These are phyloP conservation scores for Chymomyza amoena DNA, from an alignment of 2,888 invertebrate species.

Conservation along the genomic window DNA sequence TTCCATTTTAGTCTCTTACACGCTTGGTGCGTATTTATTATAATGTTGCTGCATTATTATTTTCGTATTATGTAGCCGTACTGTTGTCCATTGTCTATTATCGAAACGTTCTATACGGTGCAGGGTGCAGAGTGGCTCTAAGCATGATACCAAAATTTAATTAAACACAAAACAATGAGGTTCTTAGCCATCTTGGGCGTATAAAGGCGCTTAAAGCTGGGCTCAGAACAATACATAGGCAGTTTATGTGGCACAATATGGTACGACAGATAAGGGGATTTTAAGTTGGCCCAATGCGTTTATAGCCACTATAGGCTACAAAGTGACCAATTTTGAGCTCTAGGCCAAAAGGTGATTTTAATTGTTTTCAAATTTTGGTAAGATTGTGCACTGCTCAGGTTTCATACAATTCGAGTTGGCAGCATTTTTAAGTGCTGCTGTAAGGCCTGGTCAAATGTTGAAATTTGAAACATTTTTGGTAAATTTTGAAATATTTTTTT, in stretches of 20 bases:
- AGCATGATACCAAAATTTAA: conserved; percentile 45
- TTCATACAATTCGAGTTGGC: no score
- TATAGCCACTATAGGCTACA: no score
- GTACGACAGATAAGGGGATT: no score
- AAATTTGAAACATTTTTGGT: background rate
- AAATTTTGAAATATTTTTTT: background rate
- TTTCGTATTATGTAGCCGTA: conserved; percentile 44
- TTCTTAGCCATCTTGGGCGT: background rate
- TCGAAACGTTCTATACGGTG: background rate
- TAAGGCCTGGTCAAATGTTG: no score
- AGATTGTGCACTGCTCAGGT: no score
- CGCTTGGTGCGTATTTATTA: conserved; percentile 52
- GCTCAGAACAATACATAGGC: no score
- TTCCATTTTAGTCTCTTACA: conserved; percentile 11
- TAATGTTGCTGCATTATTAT: conserved; percentile 63
- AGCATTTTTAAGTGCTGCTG: no score
- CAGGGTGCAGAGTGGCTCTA: background rate
- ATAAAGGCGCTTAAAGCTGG: background rate
- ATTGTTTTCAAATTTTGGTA: no score
- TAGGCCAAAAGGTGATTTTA: no score
- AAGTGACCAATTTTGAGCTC: no score
- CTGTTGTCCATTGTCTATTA: background rate
- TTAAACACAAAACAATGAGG: conserved; percentile 41
- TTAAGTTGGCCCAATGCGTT: no score
- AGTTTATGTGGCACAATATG: no score